Percentiles rank a stretch among this genome's conserved stretches.
phyloP scores from a whole-genome alignment of 2,888 invertebrate species.

The Drosophila mulleri region DNA sequence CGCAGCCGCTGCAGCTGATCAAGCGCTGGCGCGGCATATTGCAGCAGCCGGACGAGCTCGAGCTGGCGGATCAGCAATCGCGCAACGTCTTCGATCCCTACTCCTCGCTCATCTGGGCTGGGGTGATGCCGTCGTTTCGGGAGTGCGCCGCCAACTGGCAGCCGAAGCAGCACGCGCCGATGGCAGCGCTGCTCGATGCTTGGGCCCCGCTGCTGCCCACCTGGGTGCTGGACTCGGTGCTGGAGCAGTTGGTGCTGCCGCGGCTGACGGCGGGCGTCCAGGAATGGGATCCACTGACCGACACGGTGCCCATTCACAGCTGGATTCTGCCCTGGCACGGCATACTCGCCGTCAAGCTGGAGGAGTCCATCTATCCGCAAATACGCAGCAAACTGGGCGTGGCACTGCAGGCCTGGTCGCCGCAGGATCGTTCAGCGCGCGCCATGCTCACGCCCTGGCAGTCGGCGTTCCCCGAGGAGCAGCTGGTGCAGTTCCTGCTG shows the following conservation, averaged over 20 bases:
- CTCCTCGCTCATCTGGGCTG: slow-evolving; percentile 94
- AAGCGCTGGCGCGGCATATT: slow-evolving; percentile 90
- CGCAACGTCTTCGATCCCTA: slow-evolving; percentile 88
- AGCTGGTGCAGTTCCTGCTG: slow-evolving; percentile 92
- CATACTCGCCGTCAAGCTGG: slow-evolving; percentile 88
- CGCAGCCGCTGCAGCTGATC: slow-evolving; percentile 88
- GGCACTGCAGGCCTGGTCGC: slow-evolving; percentile 97
- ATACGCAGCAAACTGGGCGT: slow-evolving; percentile 96
- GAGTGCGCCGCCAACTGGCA: slow-evolving; percentile 90
- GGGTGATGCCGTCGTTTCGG: slow-evolving; percentile 93
- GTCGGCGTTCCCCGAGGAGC: slow-evolving; percentile 89
- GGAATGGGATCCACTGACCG: slow-evolving; percentile 97
- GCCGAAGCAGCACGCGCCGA: slow-evolving; percentile 91
- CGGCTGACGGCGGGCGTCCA: slow-evolving; percentile 91
- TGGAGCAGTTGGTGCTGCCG: slow-evolving; percentile 93
- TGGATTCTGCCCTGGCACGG: slow-evolving; percentile 99
- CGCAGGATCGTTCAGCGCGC: slow-evolving; percentile 96
- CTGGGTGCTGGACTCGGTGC: slow-evolving; percentile 93
- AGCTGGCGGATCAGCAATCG: slow-evolving; percentile 60
- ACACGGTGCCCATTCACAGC: slow-evolving; percentile 97
- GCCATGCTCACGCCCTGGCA: slow-evolving; percentile 97
- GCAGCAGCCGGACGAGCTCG: slow-evolving; percentile 34
- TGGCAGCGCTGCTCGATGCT: slow-evolving; percentile 91
- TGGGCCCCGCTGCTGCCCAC: slow-evolving; percentile 93
- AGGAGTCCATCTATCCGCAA: slow-evolving; percentile 91